Evolutionary conservation across 1,140 invertebrate genomes (phyloP), one percentile per base, ranked within the genome.

Genomic region (Chironomus striatipennis): DNA sequence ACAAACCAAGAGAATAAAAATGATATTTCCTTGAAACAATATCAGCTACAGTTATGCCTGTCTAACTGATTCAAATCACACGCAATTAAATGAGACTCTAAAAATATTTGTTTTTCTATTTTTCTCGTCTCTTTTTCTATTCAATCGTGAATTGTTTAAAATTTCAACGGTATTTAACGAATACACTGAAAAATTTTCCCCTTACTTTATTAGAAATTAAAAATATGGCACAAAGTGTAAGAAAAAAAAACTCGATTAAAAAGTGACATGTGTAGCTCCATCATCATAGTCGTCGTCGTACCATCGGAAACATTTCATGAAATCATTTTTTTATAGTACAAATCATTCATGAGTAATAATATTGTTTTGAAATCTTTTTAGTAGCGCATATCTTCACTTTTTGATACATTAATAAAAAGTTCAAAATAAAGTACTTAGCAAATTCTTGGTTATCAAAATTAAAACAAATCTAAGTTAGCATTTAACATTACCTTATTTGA

Each of bases 31-130:
- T 57, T 57, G 47, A 57, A 57, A 57, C 47, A 57, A 57, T 57
- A 57, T 57, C 12, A 57, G 47, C 47, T 57, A 57, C 47, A 57
- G 47, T 57, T 57, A 57, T 57, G 47, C 12, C 12, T 57, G 47
- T 15, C 47, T 57, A 57, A 12, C 47, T 57, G 47, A 57, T n/a
- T 57, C 47, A 57, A 57, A 57, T 57, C n/a, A 57, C 47, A 57
- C 47, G n/a, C 47, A n/a, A 57, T 57, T 5, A 57, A 57, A n/a
- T 57, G 12, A 57, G n/a, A 47, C 15, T 10, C 8, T 47, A 57
- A 15, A 57, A 57, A 57, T 57, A 57, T 57, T 57, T 57, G 47
- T 57, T 57, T 57, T 57, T 57, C 24, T 57, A 57, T 57, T 34
- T 34, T 34, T 57, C 47, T 57, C 47, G 24, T 5, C 24, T 34